Base-by-base conservation (phyloP, 2,888 invertebrate genomes). In the Autographa gamma region DNA sequence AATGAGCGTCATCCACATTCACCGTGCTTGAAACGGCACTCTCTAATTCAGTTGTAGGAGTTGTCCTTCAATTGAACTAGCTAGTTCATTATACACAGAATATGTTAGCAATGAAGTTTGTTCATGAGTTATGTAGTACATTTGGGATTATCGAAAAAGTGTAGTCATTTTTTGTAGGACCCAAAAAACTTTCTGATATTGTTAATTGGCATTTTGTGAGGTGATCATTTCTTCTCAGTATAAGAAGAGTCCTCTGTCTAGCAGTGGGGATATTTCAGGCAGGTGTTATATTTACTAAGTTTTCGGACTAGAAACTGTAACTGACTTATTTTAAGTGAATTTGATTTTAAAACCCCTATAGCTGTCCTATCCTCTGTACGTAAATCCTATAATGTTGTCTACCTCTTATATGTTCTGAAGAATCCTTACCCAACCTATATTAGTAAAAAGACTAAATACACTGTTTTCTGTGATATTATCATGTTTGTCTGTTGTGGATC, bases 11-110 rank as follows among this genome's bases (percentile, higher is more conserved):
- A 14, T 76, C 73, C 68, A 63, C 77, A 77, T 31, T 69, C 77
- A 77, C 66, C 77, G 76, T 80, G 68, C 71, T 79, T 41, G 60
- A 18, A 19, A 54, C 54, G 18, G 48, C 18, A 65, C 54, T 52
- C 8, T 25, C 80, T 79, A 77, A 58, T 79, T 77, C 77, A 79
- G 58, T 71, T 77, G 65, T 60, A 38, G 80, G 77, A 76, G 9
- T n/a, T 31, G 66, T 74, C 71, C 76, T 67, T 64, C 56, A 56
- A 74, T 59, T 70, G 79, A 75, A 79, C 16, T 76, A 76, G 52
- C 41, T 60, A 6, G 41, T 32, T n/a, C n/a, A 48, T 7, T 6
- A 48, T n/a, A 48, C 48, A 48, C 16, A n/a, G n/a, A 38, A 38
- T 11, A 9, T 11, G 11, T 38, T 7, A 11, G 8, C 38, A 38